Evolutionary conservation across 2,113 vertebrate genomes (phyloP).

Genomic region (Planiliza haematocheilus): DNA sequence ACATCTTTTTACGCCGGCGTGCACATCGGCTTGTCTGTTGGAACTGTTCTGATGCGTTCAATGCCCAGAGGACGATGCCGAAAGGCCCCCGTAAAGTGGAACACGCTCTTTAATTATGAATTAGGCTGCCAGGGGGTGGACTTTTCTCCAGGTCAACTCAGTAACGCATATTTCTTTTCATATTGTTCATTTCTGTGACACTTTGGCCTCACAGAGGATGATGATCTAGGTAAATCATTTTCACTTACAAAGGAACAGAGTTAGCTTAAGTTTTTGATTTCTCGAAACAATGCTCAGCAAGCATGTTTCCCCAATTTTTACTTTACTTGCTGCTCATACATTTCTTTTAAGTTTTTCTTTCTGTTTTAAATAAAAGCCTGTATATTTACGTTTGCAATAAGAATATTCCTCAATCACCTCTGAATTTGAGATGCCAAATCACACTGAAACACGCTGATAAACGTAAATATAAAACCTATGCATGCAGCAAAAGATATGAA

Average conservation of each 20-base stretch:
- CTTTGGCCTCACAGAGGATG: slow-evolving; percentile 80
- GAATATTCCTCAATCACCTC: not conserved
- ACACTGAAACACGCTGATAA: slow-evolving; percentile 23
- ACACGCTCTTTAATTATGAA: slow-evolving; percentile 66
- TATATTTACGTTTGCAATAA: slow-evolving; percentile 75
- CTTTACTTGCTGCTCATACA: slow-evolving; percentile 38
- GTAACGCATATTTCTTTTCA: slow-evolving; percentile 70
- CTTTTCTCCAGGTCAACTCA: slow-evolving; percentile 46
- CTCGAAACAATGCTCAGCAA: slow-evolving; percentile 78
- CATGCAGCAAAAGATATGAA: slow-evolving; percentile 60
- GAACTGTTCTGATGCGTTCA: slow-evolving; percentile 48
- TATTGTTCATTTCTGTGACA: slow-evolving; percentile 76
- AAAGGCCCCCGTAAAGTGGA: slow-evolving; percentile 63
- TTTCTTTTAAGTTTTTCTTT: slow-evolving; percentile 8
- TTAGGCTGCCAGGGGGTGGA: slow-evolving; percentile 43
- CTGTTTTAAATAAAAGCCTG: not conserved
- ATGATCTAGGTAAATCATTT: slow-evolving; percentile 84
- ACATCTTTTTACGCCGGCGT: slow-evolving; percentile 1
- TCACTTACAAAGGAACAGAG: slow-evolving; percentile 43
- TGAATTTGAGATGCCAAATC: too few relatives aligned
- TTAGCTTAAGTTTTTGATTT: slow-evolving; percentile 56
- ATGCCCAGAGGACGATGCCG: slow-evolving; percentile 43
- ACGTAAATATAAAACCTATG: slow-evolving; percentile 76
- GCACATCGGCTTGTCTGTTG: slow-evolving; percentile 49
- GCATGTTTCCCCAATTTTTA: slow-evolving; percentile 76